Evolutionary conservation across 2,797 vertebrate species (phyloP), one percentile per base, ranked within the genome.

Genomic region (Hypotaenidia philippensis): DNA sequence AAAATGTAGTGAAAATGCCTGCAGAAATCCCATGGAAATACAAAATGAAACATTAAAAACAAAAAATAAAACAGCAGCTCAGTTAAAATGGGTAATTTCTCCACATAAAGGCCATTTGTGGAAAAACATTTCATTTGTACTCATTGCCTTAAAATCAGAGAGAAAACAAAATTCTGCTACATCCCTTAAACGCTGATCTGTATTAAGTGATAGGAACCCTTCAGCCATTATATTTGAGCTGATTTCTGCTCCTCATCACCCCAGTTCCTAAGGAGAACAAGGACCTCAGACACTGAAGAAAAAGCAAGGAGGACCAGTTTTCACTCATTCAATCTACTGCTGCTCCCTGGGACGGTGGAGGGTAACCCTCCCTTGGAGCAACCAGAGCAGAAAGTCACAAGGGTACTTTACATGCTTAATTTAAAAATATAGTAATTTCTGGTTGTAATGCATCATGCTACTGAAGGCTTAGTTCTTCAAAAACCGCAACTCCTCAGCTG

Each of bases 361-460:
- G 38, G 66, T 45, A 86, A 56, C 66, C 66, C 36, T 89, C 55
- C 41, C 86, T 74, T 45, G 49, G 32, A 49, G 34, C 41, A 82
- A 70, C 61, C 93, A 89, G 82, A 88, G 83, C 78, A 90, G 88
- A 94, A 91, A 94, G 84, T 88, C 86, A 52, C 22, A 65, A 90
- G 89, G 90, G 81, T 45, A 65, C 78, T 92, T 87, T 85, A 74
- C 44, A 59, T 32, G 47, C 86, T 86, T 71, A 82, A 96, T 96
- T 95, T 69, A 94, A 97, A 97, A 95, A 76, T 0, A 2, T 55
- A 81, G 32, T 50, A 75, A 89, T 93, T 96, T 87, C 81, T 89
- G 68, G 71, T 50, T 57, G 64, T 70, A 94, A 96, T 87, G 80
- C 76, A 96, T 94, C 89, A 96, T 70, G 89, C 83, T 80, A 87